phyloP scores from a whole-genome alignment of 1,140 invertebrate species.

The Diachasmimorpha longicaudata region DNA sequence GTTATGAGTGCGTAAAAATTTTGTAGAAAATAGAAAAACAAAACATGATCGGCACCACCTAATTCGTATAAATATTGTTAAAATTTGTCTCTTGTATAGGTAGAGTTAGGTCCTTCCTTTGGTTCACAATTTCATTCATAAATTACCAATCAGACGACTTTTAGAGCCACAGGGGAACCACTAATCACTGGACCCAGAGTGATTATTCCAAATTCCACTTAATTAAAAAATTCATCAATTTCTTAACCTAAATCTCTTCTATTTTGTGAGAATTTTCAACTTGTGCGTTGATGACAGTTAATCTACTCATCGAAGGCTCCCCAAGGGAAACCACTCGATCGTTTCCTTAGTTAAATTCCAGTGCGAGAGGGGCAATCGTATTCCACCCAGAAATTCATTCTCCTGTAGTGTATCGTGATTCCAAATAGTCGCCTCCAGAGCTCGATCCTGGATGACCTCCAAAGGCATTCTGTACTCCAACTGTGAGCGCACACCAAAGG shows the following conservation, averaged over 20 bases:
- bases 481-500: constrained; percentile 60
- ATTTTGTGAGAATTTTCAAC: not conserved
- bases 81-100: not conserved
- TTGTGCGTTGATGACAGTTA: not conserved
- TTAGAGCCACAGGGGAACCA: not conserved
- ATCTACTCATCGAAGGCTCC: constrained; percentile 59
- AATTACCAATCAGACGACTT: not conserved
- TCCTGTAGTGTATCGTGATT: constrained; percentile 94
- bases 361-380: constrained; percentile 75
- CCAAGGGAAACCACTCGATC: constrained; percentile 79
- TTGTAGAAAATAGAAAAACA: not conserved
- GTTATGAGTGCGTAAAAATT: not conserved
- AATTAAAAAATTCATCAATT: not conserved
- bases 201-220: not conserved
- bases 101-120: constrained; percentile 1
- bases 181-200: not conserved
- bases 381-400: constrained; percentile 92
- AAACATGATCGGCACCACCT: not conserved
- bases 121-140: not conserved
- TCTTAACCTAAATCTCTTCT: not conserved
- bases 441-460: constrained; percentile 77
- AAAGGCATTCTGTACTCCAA: constrained; percentile 87
- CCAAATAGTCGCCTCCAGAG: constrained; percentile 92
- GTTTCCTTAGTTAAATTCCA: constrained; percentile 79
- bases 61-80: not conserved